Conservation (phyloP, 2,797 vertebrate species). For the Acanthopagrus latus region DNA sequence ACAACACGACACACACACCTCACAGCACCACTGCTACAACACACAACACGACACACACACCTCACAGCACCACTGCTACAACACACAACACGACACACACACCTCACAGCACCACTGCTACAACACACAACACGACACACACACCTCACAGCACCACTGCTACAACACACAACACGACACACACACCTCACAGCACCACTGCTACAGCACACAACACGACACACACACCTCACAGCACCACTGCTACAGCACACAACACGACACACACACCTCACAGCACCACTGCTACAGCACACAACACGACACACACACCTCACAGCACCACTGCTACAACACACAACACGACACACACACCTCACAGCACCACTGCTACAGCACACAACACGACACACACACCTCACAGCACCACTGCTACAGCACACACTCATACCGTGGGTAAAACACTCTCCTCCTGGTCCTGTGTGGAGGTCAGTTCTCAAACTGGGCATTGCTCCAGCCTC, state of each 20-base stretch:
- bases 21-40: too few species aligned
- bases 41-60: too few species aligned
- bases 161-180: not conserved
- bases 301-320: not conserved
- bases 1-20: too few species aligned
- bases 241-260: conserved; percentile 1
- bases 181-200: not conserved
- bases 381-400: not conserved
- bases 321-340: not conserved
- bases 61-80: too few species aligned
- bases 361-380: not conserved
- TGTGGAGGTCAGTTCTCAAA: conserved; percentile 62
- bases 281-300: not conserved
- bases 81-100: too few species aligned
- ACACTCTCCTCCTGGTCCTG: not conserved
- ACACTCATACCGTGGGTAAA: not conserved
- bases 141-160: not conserved
- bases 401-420: not conserved
- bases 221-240: not conserved
- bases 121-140: not conserved
- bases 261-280: conserved; percentile 1
- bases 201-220: not conserved
- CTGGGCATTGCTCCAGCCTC: conserved; percentile 63
- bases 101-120: too few species aligned
- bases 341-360: not conserved